Percentiles rank a stretch among this genome's conserved stretches.
Evolutionary conservation across 1,140 invertebrate species (phyloP).

Genomic region (Protaetia brevitarsis): DNA sequence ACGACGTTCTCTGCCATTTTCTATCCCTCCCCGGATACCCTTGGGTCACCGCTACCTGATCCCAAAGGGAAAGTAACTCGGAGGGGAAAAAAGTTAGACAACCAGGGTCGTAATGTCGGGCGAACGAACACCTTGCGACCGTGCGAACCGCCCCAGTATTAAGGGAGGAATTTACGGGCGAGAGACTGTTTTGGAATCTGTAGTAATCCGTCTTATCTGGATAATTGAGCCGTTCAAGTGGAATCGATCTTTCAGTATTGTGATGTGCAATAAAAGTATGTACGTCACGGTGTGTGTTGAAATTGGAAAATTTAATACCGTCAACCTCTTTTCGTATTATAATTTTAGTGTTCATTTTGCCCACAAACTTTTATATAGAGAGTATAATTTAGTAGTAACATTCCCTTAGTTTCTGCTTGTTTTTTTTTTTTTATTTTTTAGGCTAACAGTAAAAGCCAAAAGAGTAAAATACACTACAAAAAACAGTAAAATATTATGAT

Average conservation of each 20-base stretch:
- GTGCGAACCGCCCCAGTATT: conserved; percentile 26
- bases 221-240: conserved; percentile 18
- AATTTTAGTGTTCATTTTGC: no score
- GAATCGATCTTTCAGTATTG: not conserved
- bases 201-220: not conserved
- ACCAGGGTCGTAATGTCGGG: not conserved
- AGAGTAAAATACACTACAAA: no score
- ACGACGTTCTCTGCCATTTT: not conserved
- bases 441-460: no score
- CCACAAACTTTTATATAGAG: no score
- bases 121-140: conserved; percentile 23
- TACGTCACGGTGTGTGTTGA: not conserved
- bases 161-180: conserved; percentile 19
- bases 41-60: not conserved
- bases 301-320: not conserved
- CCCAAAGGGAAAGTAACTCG: not conserved
- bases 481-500: no score
- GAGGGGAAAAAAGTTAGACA: not conserved
- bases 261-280: not conserved
- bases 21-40: conserved; percentile 1
- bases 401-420: no score
- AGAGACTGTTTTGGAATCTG: not conserved
- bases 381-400: no score
- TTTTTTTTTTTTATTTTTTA: no score
- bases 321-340: not conserved